A percentile compares a stretch with the other conserved stretches of the same genome.
phyloP scores from a whole-genome alignment of 2,888 invertebrate species.

The Philopedon plagiatum region DNA sequence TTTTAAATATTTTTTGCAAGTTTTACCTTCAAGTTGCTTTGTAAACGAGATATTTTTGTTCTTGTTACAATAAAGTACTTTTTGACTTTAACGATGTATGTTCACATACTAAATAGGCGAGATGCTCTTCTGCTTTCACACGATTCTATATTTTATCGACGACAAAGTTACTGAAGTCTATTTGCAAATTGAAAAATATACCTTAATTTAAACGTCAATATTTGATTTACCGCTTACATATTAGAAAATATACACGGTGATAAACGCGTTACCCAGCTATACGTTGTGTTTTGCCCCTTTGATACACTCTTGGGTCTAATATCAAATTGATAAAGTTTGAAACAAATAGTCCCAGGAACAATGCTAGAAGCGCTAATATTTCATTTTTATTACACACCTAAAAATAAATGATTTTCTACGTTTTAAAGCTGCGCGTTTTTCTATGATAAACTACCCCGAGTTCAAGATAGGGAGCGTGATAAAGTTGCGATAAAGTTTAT shows the following conservation, averaged over 20 bases:
- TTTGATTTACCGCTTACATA: conserved; percentile 23
- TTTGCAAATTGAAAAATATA: not conserved
- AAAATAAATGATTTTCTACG: conserved; percentile 51
- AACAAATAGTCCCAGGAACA: conserved; percentile 50
- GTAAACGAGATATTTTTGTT: too few species aligned
- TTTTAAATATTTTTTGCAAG: too few species aligned
- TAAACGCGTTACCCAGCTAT: conserved; percentile 38
- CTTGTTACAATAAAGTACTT: too few species aligned
- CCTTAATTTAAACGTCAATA: conserved; percentile 29
- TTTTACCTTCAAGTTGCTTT: too few species aligned
- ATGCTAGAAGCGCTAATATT: conserved; percentile 46
- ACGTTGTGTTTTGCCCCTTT: conserved; percentile 44
- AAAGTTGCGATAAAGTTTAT: conserved; percentile 48
- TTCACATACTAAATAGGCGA: too few species aligned
- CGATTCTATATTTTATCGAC: too few species aligned
- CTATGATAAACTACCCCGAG: conserved; percentile 45
- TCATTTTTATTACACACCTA: conserved; percentile 50
- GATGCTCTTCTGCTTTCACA: too few species aligned
- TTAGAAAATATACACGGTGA: conserved; percentile 40
- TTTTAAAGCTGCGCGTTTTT: conserved; percentile 51
- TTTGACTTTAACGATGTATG: too few species aligned
- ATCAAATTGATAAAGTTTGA: conserved; percentile 51
- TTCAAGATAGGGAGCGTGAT: conserved; percentile 42
- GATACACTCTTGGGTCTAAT: conserved; percentile 50
- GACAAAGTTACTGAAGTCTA: too few species aligned